Evolutionary conservation across 1,140 invertebrate species (phyloP), one percentile per base, ranked within the genome.

Genomic region (Idris sp.): DNA sequence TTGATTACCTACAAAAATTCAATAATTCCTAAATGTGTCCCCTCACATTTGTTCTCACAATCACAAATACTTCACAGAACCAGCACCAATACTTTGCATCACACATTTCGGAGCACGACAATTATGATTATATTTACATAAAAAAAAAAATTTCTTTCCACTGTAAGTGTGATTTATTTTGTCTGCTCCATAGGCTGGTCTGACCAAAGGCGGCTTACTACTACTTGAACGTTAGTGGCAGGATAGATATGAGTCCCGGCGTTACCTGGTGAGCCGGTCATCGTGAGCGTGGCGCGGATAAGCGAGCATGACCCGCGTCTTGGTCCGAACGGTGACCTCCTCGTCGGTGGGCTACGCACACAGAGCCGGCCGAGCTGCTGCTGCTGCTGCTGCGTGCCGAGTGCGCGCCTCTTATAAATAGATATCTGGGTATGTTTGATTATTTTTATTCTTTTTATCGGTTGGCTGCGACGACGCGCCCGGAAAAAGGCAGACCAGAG

Each of bases 371-470:
- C 40, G 51, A 56, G 51, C 51, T 41, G 51, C 51, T 53, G 48
- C 48, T 10, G 9, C 31, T 10, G 10, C 35, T 16, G 22, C 56
- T 49, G 11, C 11, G n/a, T 8, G 9, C 28, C 18, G 2, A 22
- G 14, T 18, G 25, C 4, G 46, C 2, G 35, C 16, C 65, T 71
- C 44, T 68, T 71, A 71, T 71, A 62, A 71, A 72, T 72, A 72
- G 68, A 72, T 72, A 72, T 62, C 68, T 72, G 68, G 68, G 68
- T 72, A 72, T 64, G 68, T 64, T 72, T 64, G 68, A 72, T 72
- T 72, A 72, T 72, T 72, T 72, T 64, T 72, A 72, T 72, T 72
- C 68, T 71, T 72, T 72, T 72, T 72, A 72, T 72, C 68, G 68
- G 56, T 61, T 54, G 19, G 36, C 38, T 38, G 35, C 40, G 46